Evolutionary conservation across 1,140 invertebrate genomes (phyloP), one percentile per base, ranked within the genome.

Genomic region (Achatina immaculata): DNA sequence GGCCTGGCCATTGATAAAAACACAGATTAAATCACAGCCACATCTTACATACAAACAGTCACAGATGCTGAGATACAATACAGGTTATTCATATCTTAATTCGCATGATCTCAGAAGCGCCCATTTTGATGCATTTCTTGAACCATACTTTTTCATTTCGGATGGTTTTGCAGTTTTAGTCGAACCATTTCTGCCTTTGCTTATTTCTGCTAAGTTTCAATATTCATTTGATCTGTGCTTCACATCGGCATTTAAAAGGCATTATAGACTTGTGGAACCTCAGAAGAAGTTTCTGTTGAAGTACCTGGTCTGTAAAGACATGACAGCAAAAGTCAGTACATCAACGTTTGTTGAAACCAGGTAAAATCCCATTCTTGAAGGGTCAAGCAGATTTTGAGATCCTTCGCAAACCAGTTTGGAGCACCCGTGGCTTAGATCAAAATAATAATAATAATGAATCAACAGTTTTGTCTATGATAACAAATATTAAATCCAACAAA

Each of bases 401-500:
- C 93, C 92, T 96, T 9, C 89, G 89, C 21, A 91, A 95, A 88
- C 96, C 96, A 0, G 94, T 97, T 78, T 98, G 96, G 96, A 96
- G 96, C 0, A 98, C 96, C 0, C 3, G 82, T 96, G 94, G 94
- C 1, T 93, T 94, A 85, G 96, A 94, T 87, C n/a, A n/a, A n/a
- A 94, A 94, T 58, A 85, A 83, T 42, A 81, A 86, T 16, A 94
- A 98, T 0, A 93, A 93, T 85, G 94, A 95, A 65, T 81, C 84
- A 0, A 92, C 93, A 31, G 93, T 97, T 0, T 84, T 94, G 6
- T 68, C 94, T 14, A 96, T 95, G 87, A 95, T 94, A 0, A 83
- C 94, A 62, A 92, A 95, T 84, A 96, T 98, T 66, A 83, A 92
- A 0, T 86, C 91, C 0, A 86, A 95, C 36, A 77, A 80, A 0